phyloP scores from a whole-genome alignment of 2,113 vertebrate genomes.

The Archocentrus centrarchus region DNA sequence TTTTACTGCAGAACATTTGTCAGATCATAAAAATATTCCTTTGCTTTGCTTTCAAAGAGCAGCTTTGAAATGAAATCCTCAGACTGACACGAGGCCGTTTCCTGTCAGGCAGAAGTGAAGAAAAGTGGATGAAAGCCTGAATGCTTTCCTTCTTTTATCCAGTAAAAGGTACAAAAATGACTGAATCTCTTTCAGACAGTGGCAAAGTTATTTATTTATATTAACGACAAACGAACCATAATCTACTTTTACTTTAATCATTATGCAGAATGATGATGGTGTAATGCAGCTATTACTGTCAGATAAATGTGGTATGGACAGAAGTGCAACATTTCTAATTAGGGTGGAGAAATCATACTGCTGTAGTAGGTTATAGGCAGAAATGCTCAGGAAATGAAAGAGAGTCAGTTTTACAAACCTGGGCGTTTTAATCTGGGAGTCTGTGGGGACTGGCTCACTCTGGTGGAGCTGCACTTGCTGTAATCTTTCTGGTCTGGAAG shows the following conservation, averaged over 20 bases:
- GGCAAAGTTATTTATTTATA: fast-evolving
- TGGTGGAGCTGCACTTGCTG: no score
- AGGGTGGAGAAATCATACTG: background rate
- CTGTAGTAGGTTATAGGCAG: background rate
- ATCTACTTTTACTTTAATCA: background rate
- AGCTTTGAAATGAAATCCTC: background rate
- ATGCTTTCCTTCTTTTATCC: background rate
- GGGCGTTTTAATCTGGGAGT: background rate
- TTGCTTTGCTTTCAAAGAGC: background rate
- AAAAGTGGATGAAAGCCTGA: background rate
- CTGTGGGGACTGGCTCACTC: background rate
- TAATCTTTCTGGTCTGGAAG: background rate
- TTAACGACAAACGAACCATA: background rate
- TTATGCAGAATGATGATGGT: fast-evolving
- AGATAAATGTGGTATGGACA: background rate
- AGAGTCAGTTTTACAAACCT: background rate
- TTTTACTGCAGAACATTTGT: background rate
- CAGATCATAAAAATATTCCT: background rate
- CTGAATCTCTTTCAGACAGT: background rate
- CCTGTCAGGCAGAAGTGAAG: background rate
- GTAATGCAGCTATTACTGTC: background rate
- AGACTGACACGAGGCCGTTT: background rate
- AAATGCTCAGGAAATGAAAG: background rate
- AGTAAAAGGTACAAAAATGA: background rate
- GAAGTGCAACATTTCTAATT: background rate